phyloP scores from a whole-genome alignment of 1,140 invertebrate genomes.

The Ooceraea biroi region DNA sequence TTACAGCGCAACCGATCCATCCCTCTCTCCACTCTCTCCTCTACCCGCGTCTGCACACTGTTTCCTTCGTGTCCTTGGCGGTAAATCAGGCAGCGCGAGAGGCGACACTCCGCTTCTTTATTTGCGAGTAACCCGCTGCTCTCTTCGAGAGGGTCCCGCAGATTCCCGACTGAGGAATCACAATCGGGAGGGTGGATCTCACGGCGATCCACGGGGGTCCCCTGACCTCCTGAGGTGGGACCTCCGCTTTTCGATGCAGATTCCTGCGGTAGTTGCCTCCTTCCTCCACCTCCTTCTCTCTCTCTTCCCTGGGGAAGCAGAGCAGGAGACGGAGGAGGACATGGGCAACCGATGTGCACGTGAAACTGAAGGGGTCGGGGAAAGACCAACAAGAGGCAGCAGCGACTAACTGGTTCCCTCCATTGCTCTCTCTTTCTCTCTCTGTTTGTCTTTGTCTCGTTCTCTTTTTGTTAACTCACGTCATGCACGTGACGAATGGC shows the following conservation, averaged over 20 bases:
- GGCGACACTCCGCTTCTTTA: conserved; percentile 52
- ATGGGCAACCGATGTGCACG: not conserved
- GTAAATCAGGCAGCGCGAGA: conserved; percentile 44
- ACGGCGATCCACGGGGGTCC: conserved; percentile 61
- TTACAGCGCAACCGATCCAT: too few relatives aligned
- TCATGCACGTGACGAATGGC: conserved; percentile 17
- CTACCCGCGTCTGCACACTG: not conserved
- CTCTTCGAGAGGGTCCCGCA: conserved; percentile 49
- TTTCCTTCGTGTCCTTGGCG: conserved; percentile 35
- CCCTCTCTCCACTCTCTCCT: not conserved
- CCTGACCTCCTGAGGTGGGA: conserved; percentile 66
- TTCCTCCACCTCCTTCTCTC: too few relatives aligned
- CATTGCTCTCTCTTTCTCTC: not conserved
- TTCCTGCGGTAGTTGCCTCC: conserved; percentile 61
- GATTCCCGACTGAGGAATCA: conserved; percentile 64
- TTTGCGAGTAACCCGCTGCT: conserved; percentile 34
- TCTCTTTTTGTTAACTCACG: conserved; percentile 71
- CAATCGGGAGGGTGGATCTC: conserved; percentile 72
- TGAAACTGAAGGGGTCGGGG: not conserved
- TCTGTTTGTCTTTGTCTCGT: too few relatives aligned
- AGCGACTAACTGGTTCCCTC: not conserved
- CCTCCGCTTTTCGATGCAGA: conserved; percentile 55
- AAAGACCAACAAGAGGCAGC: not conserved
- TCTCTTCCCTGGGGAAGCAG: too few relatives aligned
- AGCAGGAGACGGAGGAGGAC: conserved; percentile 1